Evolutionary conservation across 2,113 vertebrate species (phyloP), one percentile per base, ranked within the genome.

Genomic region (Myotis davidii): DNA sequence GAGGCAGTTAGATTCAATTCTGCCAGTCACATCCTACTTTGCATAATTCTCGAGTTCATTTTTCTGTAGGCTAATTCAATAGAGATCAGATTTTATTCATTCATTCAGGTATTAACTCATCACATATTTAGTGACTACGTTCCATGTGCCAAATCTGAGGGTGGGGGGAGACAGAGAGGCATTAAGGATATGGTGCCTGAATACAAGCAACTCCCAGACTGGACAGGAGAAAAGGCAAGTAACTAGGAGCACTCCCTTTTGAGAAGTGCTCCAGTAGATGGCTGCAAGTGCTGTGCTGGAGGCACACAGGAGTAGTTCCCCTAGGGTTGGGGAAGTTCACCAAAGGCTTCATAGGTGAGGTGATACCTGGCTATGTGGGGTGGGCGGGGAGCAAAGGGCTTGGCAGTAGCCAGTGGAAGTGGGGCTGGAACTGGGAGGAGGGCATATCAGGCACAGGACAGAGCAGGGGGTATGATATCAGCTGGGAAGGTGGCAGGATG

Each of bases 11-110:
- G 34, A 52, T 61, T 59, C 85, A 16, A 67, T 82, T 91, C 85
- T 1, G 0, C 65, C 81, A 84, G 17, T 69, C 12, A 90, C 29
- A 85, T 83, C 32, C 65, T 77, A 69, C 10, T 65, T 88, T 88
- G 23, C 13, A 2, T 72, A 39, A 82, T 92, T 82, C 50, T 91
- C 54, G 23, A 92, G n/a, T 39, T 88, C 45, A 39, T 81, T 92
- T 85, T 77, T 70, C 64, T 70, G 42, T 42, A 65, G 69, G 70
- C 12, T 74, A 73, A 82, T 85, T 59, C 32, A 37, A 10, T 45
- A 42, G 7, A 76, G 56, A 56, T 90, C 37, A 79, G 34, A 81
- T 91, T 91, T 77, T 79, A 89, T 96, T 96, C 45, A 86, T 87
- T 82, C 52, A 73, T 65, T 25, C 61, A 77, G 39, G 39, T 73